Conservation (phyloP, 2,113 vertebrate genomes). For the Corvus cornix region DNA sequence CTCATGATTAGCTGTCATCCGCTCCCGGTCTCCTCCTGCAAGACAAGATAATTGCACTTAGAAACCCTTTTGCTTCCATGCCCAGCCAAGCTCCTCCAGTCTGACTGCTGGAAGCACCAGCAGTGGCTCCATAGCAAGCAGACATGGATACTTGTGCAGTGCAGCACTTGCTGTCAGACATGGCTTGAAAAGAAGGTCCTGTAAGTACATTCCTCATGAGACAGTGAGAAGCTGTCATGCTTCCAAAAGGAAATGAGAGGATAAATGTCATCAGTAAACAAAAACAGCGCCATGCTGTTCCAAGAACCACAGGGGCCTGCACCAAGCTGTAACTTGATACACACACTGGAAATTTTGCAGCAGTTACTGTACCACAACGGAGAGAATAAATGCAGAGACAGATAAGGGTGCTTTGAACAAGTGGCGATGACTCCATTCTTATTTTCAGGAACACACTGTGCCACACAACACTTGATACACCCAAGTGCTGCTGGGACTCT, state of each 20-base stretch:
- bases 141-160: not conserved
- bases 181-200: not conserved
- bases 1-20: constrained; percentile 99
- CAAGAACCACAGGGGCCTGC: not conserved
- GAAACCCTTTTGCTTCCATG: not conserved
- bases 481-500: not conserved
- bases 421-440: not conserved
- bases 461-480: not conserved
- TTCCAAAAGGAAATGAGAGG: constrained; percentile 61
- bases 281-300: constrained; percentile 45
- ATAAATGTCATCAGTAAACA: constrained; percentile 60
- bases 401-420: not conserved
- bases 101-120: not conserved
- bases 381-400: not conserved
- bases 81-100: not conserved
- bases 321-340: constrained; percentile 37
- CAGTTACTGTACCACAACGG: not conserved
- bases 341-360: not conserved
- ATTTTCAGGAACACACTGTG: not conserved
- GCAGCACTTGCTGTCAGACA: not conserved
- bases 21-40: constrained; percentile 92
- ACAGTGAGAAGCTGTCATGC: constrained; percentile 28
- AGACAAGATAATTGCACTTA: constrained; percentile 38
- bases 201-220: constrained; percentile 1
- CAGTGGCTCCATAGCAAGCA: not conserved